Evolutionary conservation across 35 echinoderm and acorn worm genomes (phyloP).

Genomic region (Hemicentrotus pulcherrimus): DNA sequence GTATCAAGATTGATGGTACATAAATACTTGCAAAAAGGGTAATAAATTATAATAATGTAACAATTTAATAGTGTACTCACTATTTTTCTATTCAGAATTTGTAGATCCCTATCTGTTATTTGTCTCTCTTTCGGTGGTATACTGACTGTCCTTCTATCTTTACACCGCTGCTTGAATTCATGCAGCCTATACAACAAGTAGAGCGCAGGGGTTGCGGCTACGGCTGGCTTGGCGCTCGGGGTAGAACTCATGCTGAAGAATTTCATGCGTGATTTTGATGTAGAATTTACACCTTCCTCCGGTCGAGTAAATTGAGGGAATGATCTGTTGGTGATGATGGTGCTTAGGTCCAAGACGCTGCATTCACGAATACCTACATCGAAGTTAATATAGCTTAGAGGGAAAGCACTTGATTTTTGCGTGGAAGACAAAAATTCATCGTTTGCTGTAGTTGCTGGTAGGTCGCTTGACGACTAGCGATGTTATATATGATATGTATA

Average conservation of each 20-base stretch:
- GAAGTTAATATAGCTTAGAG: not conserved
- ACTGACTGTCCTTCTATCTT: not conserved
- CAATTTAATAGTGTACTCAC: constrained; percentile 8
- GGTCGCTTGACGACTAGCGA: not conserved
- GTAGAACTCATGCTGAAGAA: constrained; percentile 25
- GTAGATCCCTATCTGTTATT: constrained; percentile 38
- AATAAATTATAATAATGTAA: no score
- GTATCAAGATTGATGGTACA: no score
- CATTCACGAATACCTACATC: not conserved
- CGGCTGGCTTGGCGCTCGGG: constrained; percentile 27
- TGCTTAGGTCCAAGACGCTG: not conserved
- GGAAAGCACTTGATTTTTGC: constrained; percentile 48
- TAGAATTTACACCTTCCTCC: not conserved
- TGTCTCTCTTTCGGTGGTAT: constrained; percentile 37
- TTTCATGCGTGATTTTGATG: not conserved
- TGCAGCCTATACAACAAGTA: constrained; percentile 43
- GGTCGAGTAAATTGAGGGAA: not conserved
- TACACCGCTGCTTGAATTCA: constrained; percentile 49
- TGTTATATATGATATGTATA: not conserved
- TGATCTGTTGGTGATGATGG: not conserved
- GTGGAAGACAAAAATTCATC: constrained; percentile 21
- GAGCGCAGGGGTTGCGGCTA: constrained; percentile 37
- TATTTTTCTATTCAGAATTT: constrained; percentile 39
- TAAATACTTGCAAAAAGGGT: no score
- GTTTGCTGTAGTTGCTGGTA: not conserved